Percentiles rank a stretch among this genome's conserved stretches.
phyloP scores from a whole-genome alignment of 2,797 vertebrate genomes.

The Centroberyx gerrardi region DNA sequence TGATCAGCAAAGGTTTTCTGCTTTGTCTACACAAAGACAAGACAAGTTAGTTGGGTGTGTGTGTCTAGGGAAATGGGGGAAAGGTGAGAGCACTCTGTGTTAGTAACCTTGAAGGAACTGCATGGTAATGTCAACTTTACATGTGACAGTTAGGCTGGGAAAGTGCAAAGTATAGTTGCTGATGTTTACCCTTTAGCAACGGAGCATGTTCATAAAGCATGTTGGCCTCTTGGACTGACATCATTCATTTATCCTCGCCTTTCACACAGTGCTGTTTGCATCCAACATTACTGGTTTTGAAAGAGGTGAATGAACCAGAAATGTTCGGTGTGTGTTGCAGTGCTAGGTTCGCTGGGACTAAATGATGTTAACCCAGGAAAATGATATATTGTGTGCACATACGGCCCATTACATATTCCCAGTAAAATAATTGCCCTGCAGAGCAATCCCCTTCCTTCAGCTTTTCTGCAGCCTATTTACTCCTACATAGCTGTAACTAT shows the following conservation, averaged over 20 bases:
- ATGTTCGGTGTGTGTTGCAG: constrained; percentile 24
- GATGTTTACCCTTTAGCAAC: constrained; percentile 48
- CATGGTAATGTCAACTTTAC: constrained; percentile 26
- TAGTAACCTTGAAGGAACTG: constrained; percentile 47
- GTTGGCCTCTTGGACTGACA: constrained; percentile 1
- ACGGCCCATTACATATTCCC: constrained; percentile 2
- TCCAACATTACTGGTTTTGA: constrained; percentile 13
- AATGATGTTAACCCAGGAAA: not conserved
- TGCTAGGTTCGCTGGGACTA: constrained; percentile 36
- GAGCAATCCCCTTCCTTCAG: not conserved
- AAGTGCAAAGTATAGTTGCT: not conserved
- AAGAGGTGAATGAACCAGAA: constrained; percentile 13
- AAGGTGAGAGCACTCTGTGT: constrained; percentile 60
- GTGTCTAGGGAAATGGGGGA: constrained; percentile 55
- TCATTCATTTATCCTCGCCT: constrained; percentile 11
- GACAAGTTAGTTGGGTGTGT: constrained; percentile 11
- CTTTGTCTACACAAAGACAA: not conserved
- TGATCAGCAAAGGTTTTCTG: not conserved
- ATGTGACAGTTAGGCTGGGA: constrained; percentile 1
- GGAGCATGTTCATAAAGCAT: not conserved
- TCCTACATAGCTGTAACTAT: constrained; percentile 3
- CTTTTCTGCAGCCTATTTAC: constrained; percentile 40
- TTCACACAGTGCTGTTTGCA: not conserved
- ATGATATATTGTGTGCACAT: not conserved
- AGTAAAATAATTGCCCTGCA: not conserved